phyloP scores from a whole-genome alignment of 2,113 vertebrate genomes.

The Nesoenas mayeri region DNA sequence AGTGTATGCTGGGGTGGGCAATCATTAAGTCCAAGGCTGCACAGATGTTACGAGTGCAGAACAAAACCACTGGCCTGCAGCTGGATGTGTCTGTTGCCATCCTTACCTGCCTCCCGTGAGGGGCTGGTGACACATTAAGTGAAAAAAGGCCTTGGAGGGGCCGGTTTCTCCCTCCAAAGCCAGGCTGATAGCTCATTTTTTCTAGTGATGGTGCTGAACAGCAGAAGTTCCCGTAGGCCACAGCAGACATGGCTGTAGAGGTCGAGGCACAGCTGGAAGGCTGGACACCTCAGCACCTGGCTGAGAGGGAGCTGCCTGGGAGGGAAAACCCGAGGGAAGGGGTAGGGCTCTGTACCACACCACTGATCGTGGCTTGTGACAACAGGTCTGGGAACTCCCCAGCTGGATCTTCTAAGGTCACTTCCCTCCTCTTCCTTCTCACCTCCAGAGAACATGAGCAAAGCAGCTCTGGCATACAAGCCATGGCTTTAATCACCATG shows the following conservation, averaged over 20 bases:
- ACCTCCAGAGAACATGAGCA: background rate
- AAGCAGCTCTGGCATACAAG: background rate
- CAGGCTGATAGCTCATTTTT: background rate
- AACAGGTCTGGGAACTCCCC: background rate
- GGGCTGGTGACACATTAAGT: background rate
- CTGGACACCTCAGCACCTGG: background rate
- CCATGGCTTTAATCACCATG: background rate
- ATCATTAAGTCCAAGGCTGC: background rate
- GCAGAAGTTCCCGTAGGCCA: background rate
- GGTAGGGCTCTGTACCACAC: background rate
- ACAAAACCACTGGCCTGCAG: background rate
- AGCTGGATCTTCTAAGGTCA: background rate
- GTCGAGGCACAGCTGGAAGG: background rate
- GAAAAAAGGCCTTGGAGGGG: background rate
- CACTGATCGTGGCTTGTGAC: background rate
- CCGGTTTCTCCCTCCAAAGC: background rate
- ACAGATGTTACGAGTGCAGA: rapidly evolving
- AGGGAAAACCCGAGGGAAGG: background rate
- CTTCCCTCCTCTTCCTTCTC: background rate
- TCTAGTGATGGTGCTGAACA: background rate
- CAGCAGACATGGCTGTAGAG: background rate
- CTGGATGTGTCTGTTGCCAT: background rate
- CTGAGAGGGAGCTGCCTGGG: background rate
- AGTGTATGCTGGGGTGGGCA: background rate
- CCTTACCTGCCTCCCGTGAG: background rate